Evolutionary conservation across 2,797 vertebrate genomes (phyloP), one percentile per base, ranked within the genome.

Genomic region (Onychomys leucogaster): DNA sequence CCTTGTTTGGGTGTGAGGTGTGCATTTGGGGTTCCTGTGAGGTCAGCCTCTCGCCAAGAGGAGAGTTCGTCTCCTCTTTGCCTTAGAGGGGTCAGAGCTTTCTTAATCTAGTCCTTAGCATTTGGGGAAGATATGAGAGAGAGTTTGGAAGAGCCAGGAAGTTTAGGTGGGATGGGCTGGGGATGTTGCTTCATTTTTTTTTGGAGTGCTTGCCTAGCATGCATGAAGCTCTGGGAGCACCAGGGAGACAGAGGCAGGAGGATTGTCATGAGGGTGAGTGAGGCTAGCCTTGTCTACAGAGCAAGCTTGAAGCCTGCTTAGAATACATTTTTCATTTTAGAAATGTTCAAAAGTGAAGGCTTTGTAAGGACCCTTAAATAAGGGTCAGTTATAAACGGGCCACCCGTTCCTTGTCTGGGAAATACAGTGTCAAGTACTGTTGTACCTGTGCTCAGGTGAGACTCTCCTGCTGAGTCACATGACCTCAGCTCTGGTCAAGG

Each of bases 21-120:
- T 32, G 32, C 27, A 8, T 69, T 77, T 46, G 65, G 14, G 21
- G n/a, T 71, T 67, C 63, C 23, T 17, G 2, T 0, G 25, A 77
- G 25, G 57, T 57, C 6, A 37, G 41, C 32, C 17, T 95, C 52
- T 41, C 12, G 69, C 76, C 10, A 27, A 46, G 67, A 65, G n/a
- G 6, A 91, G 2, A 43, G 4, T 88, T 85, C 92, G 19, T 95
- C 0, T 34, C 46, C 43, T 12, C 6, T 55, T 2, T 16, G 46
- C 65, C 91, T 71, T 27, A 52, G n/a, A 82, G 91, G 25, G 32
- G 6, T 96, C 32, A 90, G 82, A 94, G 61, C 11, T 75, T 91
- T 57, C 59, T 5, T 63, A 46, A 85, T 16, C 65, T 6, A 63
- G 9, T 37, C 37, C 75, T 55, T 43, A 83, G 11, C 89, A 71